Base-by-base conservation (phyloP, 2,113 vertebrate species). In the Stomatorhinus ivindoensis region DNA sequence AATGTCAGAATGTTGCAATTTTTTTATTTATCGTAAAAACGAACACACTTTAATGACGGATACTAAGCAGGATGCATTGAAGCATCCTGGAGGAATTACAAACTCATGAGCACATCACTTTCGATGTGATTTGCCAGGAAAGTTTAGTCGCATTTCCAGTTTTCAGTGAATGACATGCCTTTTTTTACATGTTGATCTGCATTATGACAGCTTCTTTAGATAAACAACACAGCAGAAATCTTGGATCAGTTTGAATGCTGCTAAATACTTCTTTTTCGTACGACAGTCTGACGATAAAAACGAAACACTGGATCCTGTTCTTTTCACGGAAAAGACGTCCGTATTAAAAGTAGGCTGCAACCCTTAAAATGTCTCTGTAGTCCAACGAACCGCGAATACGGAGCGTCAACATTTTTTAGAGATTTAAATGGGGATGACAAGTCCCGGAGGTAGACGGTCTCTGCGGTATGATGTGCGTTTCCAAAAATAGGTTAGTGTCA, bases 371-470 rank as follows among this genome's bases (percentile, higher is more conserved):
- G 48, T 82, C 87, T 46, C 84, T 85, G 84, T 61, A 58, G 76
- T 50, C 47, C 46, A 46, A 53, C 69, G 48, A 51, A 88, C 88
- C 21, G 55, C 92, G 91, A 90, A 88, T 89, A 87, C 10, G 82
- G 82, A 24, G 90, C 90, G 92, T 91, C 92, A 80, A 93, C 90
- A 92, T 83, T 2, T 51, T 88, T 90, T 91, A 86, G 87, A 91
- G 88, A 93, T 93, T 92, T 90, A 92, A 95, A 94, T 92, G 93
- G 93, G 94, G 92, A 91, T 90, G 89, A 92, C 91, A 94, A 93
- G 91, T 93, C 93, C 93, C 93, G 88, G 65, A 91, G 93, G 93
- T 93, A 91, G 90, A 91, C 93, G 93, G 92, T 92, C 90, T 94
- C 90, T 92, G 92, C 92, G 92, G 91, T 91, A 88, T 84, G n/a